These are phyloP conservation scores for Thumatha senex DNA, from an alignment of 2,888 invertebrate species.

Conservation along the genomic window DNA sequence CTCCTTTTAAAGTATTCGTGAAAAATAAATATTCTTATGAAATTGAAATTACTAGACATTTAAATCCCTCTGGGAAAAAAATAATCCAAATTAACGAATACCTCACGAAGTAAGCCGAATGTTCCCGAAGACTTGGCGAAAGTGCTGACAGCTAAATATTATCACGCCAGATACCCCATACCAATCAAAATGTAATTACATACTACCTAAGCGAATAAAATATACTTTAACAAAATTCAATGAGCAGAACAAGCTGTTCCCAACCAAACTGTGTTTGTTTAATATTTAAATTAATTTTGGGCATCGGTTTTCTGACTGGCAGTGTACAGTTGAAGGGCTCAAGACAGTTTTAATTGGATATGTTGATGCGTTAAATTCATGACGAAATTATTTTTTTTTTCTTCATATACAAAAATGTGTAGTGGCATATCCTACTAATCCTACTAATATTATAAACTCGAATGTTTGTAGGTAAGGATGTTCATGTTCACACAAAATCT, in stretches of 20 bases:
- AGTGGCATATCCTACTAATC: slow-evolving; percentile 15
- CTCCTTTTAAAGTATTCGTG: too few species aligned
- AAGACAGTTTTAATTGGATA: slow-evolving; percentile 49
- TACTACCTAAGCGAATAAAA: slow-evolving; percentile 47
- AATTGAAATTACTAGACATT: slow-evolving; percentile 35
- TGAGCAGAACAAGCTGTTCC: slow-evolving; percentile 46
- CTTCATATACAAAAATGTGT: slow-evolving; percentile 15
- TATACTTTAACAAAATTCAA: slow-evolving; percentile 52
- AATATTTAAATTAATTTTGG: slow-evolving; percentile 51
- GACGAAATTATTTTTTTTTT: slow-evolving; percentile 16
- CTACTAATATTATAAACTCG: too few species aligned
- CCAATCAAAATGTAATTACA: slow-evolving; percentile 65
- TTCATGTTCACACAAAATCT: too few species aligned
- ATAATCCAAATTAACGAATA: slow-evolving; percentile 39
- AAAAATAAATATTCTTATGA: slow-evolving; percentile 23
- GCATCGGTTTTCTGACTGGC: slow-evolving; percentile 33
- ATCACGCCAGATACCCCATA: slow-evolving; percentile 49
- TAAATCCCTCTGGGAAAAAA: slow-evolving; percentile 31
- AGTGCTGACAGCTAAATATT: slow-evolving; percentile 64
- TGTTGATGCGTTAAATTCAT: slow-evolving; percentile 27
- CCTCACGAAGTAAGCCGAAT: slow-evolving; percentile 37
- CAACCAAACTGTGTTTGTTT: slow-evolving; percentile 52
- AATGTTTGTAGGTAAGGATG: too few species aligned
- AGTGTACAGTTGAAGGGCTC: slow-evolving; percentile 35
- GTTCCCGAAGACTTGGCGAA: slow-evolving; percentile 41